phyloP scores from a whole-genome alignment of 2,888 invertebrate species.

The Malthinus seriepunctatus region DNA sequence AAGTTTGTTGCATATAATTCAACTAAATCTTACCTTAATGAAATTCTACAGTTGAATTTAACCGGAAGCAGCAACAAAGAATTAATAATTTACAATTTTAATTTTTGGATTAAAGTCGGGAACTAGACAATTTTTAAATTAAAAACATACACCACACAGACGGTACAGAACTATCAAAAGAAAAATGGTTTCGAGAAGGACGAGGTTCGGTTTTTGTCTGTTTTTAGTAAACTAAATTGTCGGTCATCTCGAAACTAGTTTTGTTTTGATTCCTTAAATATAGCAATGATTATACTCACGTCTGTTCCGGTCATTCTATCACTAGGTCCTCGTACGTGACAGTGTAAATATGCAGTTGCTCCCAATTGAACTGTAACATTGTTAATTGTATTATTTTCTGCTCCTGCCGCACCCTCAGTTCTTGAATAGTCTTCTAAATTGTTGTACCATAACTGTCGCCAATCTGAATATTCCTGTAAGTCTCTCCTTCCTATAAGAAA shows the following conservation, averaged over 20 bases:
- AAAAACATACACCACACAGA: not conserved
- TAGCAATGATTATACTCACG: constrained; percentile 40
- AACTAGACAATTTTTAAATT: not conserved
- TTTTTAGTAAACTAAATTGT: not conserved
- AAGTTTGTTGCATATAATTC: constrained; percentile 1
- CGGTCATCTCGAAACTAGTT: too few relatives aligned
- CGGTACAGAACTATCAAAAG: not conserved
- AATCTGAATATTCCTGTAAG: constrained; percentile 56
- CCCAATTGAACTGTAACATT: constrained; percentile 79
- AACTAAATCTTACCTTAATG: constrained; percentile 1
- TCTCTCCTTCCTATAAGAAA: constrained; percentile 48
- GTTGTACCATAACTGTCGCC: constrained; percentile 68
- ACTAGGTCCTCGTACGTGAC: constrained; percentile 75
- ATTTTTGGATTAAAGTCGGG: not conserved
- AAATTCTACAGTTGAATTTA: constrained; percentile 5
- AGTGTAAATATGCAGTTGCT: constrained; percentile 78
- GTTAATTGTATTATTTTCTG: constrained; percentile 75
- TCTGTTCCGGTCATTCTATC: constrained; percentile 61
- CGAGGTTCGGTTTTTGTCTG: too few relatives aligned
- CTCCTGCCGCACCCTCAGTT: constrained; percentile 53
- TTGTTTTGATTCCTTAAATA: not conserved
- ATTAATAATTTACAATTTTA: constrained; percentile 1
- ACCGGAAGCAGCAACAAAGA: constrained; percentile 5
- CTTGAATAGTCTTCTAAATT: constrained; percentile 58
- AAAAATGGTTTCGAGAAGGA: not conserved